phyloP scores from a whole-genome alignment of 2,888 invertebrate species.

The Antitype chi region DNA sequence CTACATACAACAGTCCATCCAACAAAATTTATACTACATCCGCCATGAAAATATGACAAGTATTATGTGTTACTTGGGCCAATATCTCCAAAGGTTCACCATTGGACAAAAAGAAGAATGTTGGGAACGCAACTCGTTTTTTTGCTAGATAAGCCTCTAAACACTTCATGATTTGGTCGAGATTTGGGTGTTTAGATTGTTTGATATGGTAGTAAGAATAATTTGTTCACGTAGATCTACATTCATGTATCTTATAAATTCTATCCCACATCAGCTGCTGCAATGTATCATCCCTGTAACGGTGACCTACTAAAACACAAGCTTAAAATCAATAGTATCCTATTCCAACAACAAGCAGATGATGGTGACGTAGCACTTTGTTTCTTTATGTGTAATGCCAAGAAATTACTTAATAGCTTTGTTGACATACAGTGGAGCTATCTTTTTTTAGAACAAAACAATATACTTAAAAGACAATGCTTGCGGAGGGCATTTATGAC shows the following conservation, averaged over 20 bases:
- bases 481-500: slow-evolving; percentile 81
- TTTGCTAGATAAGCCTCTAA: slow-evolving; percentile 97
- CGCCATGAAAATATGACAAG: not conserved
- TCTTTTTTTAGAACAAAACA: slow-evolving; percentile 70
- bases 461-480: slow-evolving; percentile 76
- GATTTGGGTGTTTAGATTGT: slow-evolving; percentile 31
- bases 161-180: slow-evolving; percentile 97
- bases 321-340: slow-evolving; percentile 39
- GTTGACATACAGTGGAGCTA: slow-evolving; percentile 64
- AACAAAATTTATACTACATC: too few relatives aligned
- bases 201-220: not conserved
- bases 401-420: slow-evolving; percentile 58
- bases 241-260: not conserved
- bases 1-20: not conserved
- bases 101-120: slow-evolving; percentile 97
- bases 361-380: not conserved
- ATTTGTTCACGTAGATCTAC: not conserved
- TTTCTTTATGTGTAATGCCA: slow-evolving; percentile 7
- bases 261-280: not conserved
- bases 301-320: slow-evolving; percentile 8
- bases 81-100: slow-evolving; percentile 97
- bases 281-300: not conserved
- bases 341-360: slow-evolving; percentile 4
- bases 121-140: slow-evolving; percentile 96
- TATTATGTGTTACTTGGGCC: slow-evolving; percentile 92